A percentile compares a stretch with the other conserved stretches of the same genome.
phyloP scores from a whole-genome alignment of 2,113 vertebrate species.

The Delphinapterus leucas region DNA sequence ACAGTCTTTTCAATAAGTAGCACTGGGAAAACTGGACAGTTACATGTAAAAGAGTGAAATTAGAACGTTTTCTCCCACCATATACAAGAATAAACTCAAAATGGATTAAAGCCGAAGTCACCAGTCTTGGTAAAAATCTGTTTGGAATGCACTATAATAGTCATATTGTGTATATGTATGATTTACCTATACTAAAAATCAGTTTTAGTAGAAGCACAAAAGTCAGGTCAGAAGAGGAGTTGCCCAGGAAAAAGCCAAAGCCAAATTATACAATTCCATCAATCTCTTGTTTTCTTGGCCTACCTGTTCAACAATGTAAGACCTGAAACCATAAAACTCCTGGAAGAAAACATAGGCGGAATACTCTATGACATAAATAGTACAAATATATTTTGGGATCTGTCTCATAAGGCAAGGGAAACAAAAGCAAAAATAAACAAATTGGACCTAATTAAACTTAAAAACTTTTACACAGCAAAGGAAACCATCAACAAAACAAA shows the following conservation, averaged over 20 bases:
- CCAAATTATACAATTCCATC: no score
- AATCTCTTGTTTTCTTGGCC: no score
- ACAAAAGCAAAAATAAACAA: not conserved
- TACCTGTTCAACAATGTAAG: not conserved
- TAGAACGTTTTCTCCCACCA: no score
- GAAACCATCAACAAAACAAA: not conserved
- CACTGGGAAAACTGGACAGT: no score
- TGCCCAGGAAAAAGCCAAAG: rapidly evolving
- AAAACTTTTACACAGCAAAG: not conserved
- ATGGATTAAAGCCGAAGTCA: not conserved
- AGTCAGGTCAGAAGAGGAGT: not conserved
- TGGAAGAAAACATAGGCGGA: not conserved
- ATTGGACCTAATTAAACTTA: not conserved
- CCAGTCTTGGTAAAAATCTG: slow-evolving; percentile 41
- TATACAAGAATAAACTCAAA: not conserved
- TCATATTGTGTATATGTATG: not conserved
- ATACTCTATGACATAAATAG: not conserved
- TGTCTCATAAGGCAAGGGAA: not conserved
- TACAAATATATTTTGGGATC: not conserved
- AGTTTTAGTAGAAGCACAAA: not conserved
- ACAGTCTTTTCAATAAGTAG: no score
- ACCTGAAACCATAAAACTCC: not conserved
- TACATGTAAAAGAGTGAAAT: no score
- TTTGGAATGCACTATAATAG: not conserved
- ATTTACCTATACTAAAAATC: not conserved